phyloP scores from a whole-genome alignment of 2,797 vertebrate genomes.

The Steatocranus sp. region DNA sequence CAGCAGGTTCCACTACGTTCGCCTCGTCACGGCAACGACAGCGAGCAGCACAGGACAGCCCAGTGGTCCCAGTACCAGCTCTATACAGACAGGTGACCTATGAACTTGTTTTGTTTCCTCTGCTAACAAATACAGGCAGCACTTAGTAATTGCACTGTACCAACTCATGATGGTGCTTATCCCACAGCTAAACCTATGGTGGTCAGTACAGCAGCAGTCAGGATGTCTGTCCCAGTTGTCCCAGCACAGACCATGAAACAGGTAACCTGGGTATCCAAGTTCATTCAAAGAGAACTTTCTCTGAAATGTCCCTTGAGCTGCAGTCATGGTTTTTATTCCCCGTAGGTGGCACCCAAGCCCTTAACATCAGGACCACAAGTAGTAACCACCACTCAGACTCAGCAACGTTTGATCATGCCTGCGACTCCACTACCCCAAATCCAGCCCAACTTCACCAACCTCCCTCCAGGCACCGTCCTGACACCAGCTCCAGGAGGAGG shows the following conservation, averaged over 20 bases:
- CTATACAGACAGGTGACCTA: conserved; percentile 85
- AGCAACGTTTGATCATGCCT: conserved; percentile 97
- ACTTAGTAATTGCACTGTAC: neutral
- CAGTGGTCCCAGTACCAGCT: conserved; percentile 82
- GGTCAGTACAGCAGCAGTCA: conserved; percentile 84
- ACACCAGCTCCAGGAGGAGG: conserved; percentile 88
- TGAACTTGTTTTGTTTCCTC: neutral
- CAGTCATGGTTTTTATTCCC: neutral
- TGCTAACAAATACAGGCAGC: neutral
- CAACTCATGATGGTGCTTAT: neutral
- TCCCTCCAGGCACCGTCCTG: conserved; percentile 91
- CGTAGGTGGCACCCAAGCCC: conserved; percentile 89
- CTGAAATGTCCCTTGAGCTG: neutral
- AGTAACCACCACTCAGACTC: conserved; percentile 87
- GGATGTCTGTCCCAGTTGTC: conserved; percentile 96
- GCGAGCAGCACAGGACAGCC: conserved; percentile 79
- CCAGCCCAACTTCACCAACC: conserved; percentile 95
- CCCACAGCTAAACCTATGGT: conserved; percentile 88
- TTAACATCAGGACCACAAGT: conserved; percentile 84
- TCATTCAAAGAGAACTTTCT: neutral
- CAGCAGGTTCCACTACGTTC: conserved; percentile 96
- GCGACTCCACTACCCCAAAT: conserved; percentile 94
- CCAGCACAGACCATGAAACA: conserved; percentile 92
- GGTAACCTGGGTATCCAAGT: conserved; percentile 61
- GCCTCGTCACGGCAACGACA: conserved; percentile 92